These are phyloP conservation scores for Ooceraea biroi DNA, from an alignment of 1,140 invertebrate species.

Conservation along the genomic window DNA sequence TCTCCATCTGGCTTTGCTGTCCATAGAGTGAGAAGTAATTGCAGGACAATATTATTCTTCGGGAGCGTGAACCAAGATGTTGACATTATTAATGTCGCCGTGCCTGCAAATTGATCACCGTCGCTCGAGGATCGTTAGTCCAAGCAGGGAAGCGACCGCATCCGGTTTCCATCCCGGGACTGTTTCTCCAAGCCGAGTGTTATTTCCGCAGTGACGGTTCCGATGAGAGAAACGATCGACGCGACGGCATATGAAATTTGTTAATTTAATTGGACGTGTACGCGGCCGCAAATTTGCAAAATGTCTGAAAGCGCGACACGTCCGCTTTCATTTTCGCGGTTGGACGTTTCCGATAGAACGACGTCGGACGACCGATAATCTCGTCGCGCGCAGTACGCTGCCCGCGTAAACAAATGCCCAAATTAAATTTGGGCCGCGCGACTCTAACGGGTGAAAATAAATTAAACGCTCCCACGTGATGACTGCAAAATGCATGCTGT, in stretches of 20 bases:
- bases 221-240: background rate
- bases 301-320: constrained; percentile 54
- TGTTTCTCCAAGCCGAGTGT: background rate
- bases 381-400: constrained; percentile 50
- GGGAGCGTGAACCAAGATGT: constrained; percentile 63
- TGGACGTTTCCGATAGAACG: constrained; percentile 21
- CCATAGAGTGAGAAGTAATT: constrained; percentile 54
- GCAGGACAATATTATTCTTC: constrained; percentile 70
- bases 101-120: constrained; percentile 45
- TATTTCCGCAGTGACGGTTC: constrained; percentile 14
- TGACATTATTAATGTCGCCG: constrained; percentile 67
- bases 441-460: constrained; percentile 62
- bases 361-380: constrained; percentile 62
- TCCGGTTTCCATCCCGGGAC: background rate
- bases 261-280: constrained; percentile 42
- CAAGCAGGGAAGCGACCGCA: background rate
- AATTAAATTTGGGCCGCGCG: constrained; percentile 69
- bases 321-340: constrained; percentile 53
- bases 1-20: constrained; percentile 9
- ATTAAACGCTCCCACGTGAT: constrained; percentile 65
- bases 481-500: constrained; percentile 68
- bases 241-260: constrained; percentile 23
- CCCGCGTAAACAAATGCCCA: constrained; percentile 72
- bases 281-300: constrained; percentile 49
- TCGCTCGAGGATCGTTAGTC: constrained; percentile 31